phyloP scores from a whole-genome alignment of 2,888 invertebrate genomes.

The Troilus luridus region DNA sequence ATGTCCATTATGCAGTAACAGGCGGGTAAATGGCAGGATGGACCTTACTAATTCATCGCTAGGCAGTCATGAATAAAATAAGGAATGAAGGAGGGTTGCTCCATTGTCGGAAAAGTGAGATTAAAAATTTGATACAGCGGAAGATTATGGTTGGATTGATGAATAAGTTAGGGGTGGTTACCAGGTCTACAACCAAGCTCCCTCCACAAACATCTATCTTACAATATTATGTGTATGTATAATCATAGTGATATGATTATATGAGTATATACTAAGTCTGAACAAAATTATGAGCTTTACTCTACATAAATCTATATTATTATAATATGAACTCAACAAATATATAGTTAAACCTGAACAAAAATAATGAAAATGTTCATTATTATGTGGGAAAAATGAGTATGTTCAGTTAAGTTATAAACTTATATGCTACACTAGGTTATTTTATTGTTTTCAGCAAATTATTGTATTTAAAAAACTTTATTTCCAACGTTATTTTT shows the following conservation, averaged over 20 bases:
- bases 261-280: too few species aligned
- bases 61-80: not conserved
- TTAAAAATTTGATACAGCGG: conserved; percentile 17
- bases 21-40: not conserved
- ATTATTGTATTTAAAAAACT: too few species aligned
- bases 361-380: too few species aligned
- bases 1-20: not conserved
- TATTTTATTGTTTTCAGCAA: too few species aligned
- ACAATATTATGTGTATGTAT: not conserved
- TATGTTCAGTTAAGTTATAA: too few species aligned
- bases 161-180: not conserved
- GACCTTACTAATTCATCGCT: not conserved
- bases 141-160: not conserved
- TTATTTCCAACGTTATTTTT: too few species aligned
- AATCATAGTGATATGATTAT: too few species aligned
- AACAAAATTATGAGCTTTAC: not conserved
- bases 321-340: too few species aligned
- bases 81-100: not conserved
- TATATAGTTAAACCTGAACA: too few species aligned
- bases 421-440: too few species aligned
- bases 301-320: too few species aligned
- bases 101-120: conserved; percentile 30
- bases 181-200: not conserved
- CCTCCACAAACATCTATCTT: not conserved
- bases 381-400: too few species aligned